Base-by-base conservation (phyloP, 2,888 invertebrate species). In the Leucoptera coffeella region DNA sequence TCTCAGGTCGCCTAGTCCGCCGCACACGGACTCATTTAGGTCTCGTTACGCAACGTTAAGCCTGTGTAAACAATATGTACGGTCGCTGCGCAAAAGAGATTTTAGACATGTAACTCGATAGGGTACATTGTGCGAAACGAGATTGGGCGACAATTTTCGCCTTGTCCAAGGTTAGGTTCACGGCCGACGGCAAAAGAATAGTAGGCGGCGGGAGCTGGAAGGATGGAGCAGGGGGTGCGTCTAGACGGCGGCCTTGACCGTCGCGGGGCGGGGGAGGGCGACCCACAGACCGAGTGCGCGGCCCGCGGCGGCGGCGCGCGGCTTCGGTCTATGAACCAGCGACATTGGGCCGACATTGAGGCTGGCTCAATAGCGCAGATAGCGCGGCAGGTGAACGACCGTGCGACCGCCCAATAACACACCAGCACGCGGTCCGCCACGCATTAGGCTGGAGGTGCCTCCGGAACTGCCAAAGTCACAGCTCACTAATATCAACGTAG, bases 241-340 rank as follows among this genome's bases (percentile, higher is more conserved):
- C 64, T 64, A 64, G 64, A 64, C 64, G 38, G 33, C 47, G 62
- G 65, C 65, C 67, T 65, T 65, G 65, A 64, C 65, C 65, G 49
- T 49, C 57, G 59, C 60, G 47, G 41, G 37, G 55, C 58, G 56
- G 58, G 61, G 56, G 61, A 55, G 35, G 30, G 39, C 55, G 54
- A 50, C 56, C 56, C 50, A 59, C 50, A 57, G 50, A 58, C 60
- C 59, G 55, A 62, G 37, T 62, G 47, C 40, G 43, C 46, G n/a
- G n/a, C n/a, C 47, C 53, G 53, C 52, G 55, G 52, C 55, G 52
- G 39, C 43, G 41, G 53, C 46, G 39, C 49, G 50, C 50, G 39
- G 42, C 50, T 45, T n/a, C 43, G 64, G 65, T 62, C 61, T 54
- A 44, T 60, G 64, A 62, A 64, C 65, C 55, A 56, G 47, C 62